Percentiles rank a stretch among this genome's conserved stretches.
These are phyloP conservation scores for Capreolus pygargus DNA, from an alignment of 2,113 vertebrate genomes.

Conservation along the genomic window DNA sequence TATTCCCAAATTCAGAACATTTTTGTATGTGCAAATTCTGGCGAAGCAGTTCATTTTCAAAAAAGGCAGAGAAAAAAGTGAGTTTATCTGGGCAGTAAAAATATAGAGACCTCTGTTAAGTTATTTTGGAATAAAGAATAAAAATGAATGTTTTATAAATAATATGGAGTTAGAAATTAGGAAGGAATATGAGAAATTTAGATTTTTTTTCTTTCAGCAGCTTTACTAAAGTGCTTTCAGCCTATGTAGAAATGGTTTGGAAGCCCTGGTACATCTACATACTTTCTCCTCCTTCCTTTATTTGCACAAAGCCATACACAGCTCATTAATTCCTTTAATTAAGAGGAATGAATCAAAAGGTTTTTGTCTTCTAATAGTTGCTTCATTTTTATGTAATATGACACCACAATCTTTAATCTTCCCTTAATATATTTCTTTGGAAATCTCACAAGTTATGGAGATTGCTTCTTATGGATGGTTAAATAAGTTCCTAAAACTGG, in stretches of 20 bases:
- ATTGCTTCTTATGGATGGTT: not conserved
- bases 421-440: conserved; percentile 30
- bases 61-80: not conserved
- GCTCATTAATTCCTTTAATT: conserved; percentile 51
- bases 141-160: not conserved
- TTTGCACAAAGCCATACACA: not conserved
- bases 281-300: conserved; percentile 6
- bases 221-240: not conserved
- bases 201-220: not conserved
- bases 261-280: not conserved
- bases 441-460: conserved; percentile 16
- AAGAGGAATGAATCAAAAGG: conserved; percentile 40
- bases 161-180: not conserved
- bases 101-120: not conserved
- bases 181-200: not conserved
- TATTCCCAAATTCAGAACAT: conserved; percentile 17
- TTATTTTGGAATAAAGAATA: conserved; percentile 6
- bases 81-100: not conserved
- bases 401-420: conserved; percentile 41
- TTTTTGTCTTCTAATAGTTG: conserved; percentile 36
- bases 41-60: conserved; percentile 17
- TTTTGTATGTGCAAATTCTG: conserved; percentile 15
- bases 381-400: conserved; percentile 31
- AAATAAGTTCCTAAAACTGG: conserved; percentile 1
- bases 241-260: not conserved